Percentiles rank a stretch among this genome's conserved stretches.
Evolutionary conservation across 2,113 vertebrate genomes (phyloP).

Genomic region (Gymnocephalus cernua): DNA sequence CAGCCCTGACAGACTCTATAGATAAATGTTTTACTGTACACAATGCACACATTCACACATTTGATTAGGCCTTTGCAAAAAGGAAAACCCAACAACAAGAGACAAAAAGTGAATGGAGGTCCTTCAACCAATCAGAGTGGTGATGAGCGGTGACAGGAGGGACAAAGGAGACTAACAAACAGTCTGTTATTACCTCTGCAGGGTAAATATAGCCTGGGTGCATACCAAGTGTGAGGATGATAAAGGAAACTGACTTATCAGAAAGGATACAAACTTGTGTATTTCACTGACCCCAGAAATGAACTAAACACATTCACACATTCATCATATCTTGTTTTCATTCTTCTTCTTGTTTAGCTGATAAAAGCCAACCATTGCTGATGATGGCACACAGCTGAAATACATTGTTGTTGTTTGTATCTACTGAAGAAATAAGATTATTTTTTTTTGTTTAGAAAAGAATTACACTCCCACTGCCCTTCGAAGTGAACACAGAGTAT

Average conservation of each 20-base stretch:
- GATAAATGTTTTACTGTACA: background rate
- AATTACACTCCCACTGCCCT: background rate
- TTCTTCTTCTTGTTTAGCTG: background rate
- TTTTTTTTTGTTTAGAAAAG: too few relatives aligned
- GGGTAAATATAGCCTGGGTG: conserved; percentile 71
- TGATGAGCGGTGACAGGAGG: conserved; percentile 56
- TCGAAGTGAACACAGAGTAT: conserved; percentile 16
- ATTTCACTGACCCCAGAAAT: conserved; percentile 34
- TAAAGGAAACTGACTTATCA: conserved; percentile 55
- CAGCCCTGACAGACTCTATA: background rate
- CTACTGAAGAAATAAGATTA: background rate
- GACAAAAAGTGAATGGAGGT: conserved; percentile 45
- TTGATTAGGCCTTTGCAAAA: conserved; percentile 9
- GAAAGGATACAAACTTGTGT: conserved; percentile 59
- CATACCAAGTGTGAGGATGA: conserved; percentile 63
- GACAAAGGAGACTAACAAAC: conserved; percentile 63
- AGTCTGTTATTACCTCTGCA: conserved; percentile 60
- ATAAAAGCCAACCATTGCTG: background rate
- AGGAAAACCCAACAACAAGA: conserved; percentile 13
- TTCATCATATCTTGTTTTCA: background rate
- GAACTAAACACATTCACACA: background rate
- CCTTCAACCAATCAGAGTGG: conserved; percentile 50
- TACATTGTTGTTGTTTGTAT: background rate
- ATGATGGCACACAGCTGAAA: background rate
- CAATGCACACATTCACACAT: conserved; percentile 1